A percentile compares a stretch with the other conserved stretches of the same genome.
Evolutionary conservation across 2,888 invertebrate species (phyloP).

Genomic region (Ryuthela nishihirai): DNA sequence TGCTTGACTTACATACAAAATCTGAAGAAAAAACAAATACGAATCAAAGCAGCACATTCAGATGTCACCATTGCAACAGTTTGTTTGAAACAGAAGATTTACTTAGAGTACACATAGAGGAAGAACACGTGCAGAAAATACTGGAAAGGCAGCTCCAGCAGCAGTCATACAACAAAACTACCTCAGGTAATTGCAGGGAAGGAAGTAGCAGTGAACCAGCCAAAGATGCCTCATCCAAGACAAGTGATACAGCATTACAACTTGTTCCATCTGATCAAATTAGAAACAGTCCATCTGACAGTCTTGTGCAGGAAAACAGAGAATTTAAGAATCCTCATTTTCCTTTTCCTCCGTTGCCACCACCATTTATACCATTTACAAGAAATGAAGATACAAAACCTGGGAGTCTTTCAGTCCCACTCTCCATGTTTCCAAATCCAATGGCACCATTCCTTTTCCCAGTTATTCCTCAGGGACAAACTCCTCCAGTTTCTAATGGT

Average conservation of each 20-base stretch:
- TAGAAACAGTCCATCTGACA: slow-evolving; percentile 25
- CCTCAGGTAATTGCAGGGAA: slow-evolving; percentile 33
- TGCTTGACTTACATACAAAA: slow-evolving; percentile 27
- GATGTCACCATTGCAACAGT: slow-evolving; percentile 48
- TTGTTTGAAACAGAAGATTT: slow-evolving; percentile 57
- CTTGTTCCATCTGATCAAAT: slow-evolving; percentile 23
- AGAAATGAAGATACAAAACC: slow-evolving; percentile 30
- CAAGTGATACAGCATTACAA: slow-evolving; percentile 12
- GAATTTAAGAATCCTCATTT: slow-evolving; percentile 37
- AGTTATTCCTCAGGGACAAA: slow-evolving; percentile 37
- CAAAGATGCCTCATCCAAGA: slow-evolving; percentile 27
- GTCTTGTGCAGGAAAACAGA: slow-evolving; percentile 26
- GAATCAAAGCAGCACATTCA: slow-evolving; percentile 6
- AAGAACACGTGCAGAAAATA: slow-evolving; percentile 45
- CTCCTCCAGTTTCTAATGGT: slow-evolving; percentile 30
- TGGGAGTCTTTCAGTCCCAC: slow-evolving; percentile 29
- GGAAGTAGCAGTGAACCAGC: slow-evolving; percentile 34
- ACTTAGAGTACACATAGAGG: slow-evolving; percentile 56
- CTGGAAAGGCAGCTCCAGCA: slow-evolving; percentile 44
- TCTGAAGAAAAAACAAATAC: slow-evolving; percentile 6
- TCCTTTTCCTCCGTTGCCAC: slow-evolving; percentile 37
- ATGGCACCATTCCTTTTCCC: slow-evolving; percentile 43
- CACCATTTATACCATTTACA: slow-evolving; percentile 40
- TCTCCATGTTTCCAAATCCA: slow-evolving; percentile 42
- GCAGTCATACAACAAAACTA: slow-evolving; percentile 39